phyloP scores from a whole-genome alignment of 2,113 vertebrate species.

The Lepidothrix coronata region DNA sequence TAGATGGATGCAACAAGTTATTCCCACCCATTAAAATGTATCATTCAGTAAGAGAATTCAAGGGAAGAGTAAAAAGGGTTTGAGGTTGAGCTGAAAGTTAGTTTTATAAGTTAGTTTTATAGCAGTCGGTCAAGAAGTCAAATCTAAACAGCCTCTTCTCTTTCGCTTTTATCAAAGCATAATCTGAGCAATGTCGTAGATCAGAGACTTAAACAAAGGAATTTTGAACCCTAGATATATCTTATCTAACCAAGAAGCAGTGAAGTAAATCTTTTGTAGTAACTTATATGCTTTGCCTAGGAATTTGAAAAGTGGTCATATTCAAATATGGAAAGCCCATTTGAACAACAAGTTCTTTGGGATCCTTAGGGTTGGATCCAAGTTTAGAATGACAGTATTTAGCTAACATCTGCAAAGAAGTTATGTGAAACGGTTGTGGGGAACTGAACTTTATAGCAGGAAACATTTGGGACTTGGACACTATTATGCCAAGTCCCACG shows the following conservation, averaged over 20 bases:
- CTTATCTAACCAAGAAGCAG: background rate
- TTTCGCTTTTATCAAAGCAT: background rate
- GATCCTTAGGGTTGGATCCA: background rate
- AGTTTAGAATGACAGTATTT: background rate
- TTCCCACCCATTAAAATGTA: background rate
- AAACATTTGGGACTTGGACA: background rate
- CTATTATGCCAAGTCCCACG: background rate
- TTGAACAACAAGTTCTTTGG: background rate
- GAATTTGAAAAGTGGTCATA: background rate
- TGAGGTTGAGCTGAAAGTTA: background rate
- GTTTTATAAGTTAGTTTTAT: slow-evolving; percentile 5
- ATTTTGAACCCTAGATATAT: background rate
- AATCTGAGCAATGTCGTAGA: slow-evolving; percentile 11
- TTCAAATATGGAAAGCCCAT: background rate
- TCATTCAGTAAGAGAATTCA: background rate
- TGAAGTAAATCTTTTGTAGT: background rate
- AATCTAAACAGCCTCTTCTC: slow-evolving; percentile 4
- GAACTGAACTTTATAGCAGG: background rate
- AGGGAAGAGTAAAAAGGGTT: background rate
- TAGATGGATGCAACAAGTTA: background rate
- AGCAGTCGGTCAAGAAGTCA: background rate
- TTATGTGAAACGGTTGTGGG: background rate
- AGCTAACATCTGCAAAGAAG: background rate
- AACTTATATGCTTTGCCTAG: background rate
- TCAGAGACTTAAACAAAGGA: background rate